These are phyloP conservation scores for Deilephila porcellus DNA, from an alignment of 2,888 invertebrate species.

Conservation along the genomic window DNA sequence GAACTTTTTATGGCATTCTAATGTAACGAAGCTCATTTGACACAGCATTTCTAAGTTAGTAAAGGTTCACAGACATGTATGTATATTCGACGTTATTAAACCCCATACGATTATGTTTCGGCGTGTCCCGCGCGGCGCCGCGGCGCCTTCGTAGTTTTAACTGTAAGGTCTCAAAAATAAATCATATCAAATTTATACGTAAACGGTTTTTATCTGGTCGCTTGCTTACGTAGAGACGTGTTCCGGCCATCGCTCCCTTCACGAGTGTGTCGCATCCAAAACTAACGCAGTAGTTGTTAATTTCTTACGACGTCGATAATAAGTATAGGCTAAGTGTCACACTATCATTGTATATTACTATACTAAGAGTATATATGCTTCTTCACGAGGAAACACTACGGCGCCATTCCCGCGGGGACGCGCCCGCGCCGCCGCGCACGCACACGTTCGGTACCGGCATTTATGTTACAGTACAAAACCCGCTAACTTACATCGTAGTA, in stretches of 20 bases:
- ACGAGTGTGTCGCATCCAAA: slow-evolving; percentile 20
- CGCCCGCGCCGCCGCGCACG: slow-evolving; percentile 39
- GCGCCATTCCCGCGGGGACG: too few species aligned
- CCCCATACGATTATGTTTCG: not conserved
- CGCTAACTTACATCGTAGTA: slow-evolving; percentile 56
- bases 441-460: slow-evolving; percentile 33
- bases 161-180: slow-evolving; percentile 66
- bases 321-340: slow-evolving; percentile 64
- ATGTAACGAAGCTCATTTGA: not conserved
- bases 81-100: not conserved
- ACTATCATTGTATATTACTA: slow-evolving; percentile 74
- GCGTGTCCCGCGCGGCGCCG: slow-evolving; percentile 32
- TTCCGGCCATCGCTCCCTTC: slow-evolving; percentile 51
- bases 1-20: too few species aligned
- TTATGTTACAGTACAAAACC: slow-evolving; percentile 53
- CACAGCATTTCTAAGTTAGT: not conserved
- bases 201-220: slow-evolving; percentile 64
- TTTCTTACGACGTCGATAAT: slow-evolving; percentile 75
- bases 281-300: slow-evolving; percentile 73
- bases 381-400: slow-evolving; percentile 32
- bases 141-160: slow-evolving; percentile 57
- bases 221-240: slow-evolving; percentile 70
- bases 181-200: slow-evolving; percentile 84
- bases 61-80: not conserved
- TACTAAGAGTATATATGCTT: slow-evolving; percentile 60